Percentiles rank a stretch among this genome's conserved stretches.
These are phyloP conservation scores for Platalea minor DNA, from an alignment of 2,797 vertebrate species.

Conservation along the genomic window DNA sequence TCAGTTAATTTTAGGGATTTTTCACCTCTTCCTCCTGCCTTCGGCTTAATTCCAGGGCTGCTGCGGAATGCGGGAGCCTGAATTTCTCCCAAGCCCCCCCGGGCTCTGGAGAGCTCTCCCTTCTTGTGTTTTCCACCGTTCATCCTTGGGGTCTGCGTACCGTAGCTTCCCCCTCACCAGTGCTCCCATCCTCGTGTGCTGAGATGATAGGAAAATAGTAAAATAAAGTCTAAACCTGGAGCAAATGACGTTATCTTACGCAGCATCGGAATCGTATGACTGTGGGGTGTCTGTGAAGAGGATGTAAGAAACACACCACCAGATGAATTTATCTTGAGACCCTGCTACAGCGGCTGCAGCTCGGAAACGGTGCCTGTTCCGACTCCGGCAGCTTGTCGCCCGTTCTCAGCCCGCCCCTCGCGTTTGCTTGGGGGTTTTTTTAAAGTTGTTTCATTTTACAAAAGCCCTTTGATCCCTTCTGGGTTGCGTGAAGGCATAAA, in stretches of 20 bases:
- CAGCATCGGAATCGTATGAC: background rate
- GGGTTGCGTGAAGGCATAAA: fast-evolving
- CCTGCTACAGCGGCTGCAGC: slow-evolving; percentile 6
- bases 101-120: background rate
- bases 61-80: background rate
- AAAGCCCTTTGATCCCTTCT: fast-evolving
- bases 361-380: background rate
- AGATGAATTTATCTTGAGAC: slow-evolving; percentile 19
- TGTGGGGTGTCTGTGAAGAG: background rate
- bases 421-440: no score
- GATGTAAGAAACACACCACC: background rate
- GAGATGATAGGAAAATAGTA: slow-evolving; percentile 15
- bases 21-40: background rate
- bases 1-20: background rate
- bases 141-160: background rate
- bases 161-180: background rate
- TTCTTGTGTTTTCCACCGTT: background rate
- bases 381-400: background rate
- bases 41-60: background rate
- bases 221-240: slow-evolving; percentile 10
- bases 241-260: background rate
- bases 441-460: background rate
- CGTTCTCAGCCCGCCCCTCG: background rate
- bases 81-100: background rate
- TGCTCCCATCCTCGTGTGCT: slow-evolving; percentile 18